phyloP scores from a whole-genome alignment of 2,113 vertebrate species.

The Bubo bubo region DNA sequence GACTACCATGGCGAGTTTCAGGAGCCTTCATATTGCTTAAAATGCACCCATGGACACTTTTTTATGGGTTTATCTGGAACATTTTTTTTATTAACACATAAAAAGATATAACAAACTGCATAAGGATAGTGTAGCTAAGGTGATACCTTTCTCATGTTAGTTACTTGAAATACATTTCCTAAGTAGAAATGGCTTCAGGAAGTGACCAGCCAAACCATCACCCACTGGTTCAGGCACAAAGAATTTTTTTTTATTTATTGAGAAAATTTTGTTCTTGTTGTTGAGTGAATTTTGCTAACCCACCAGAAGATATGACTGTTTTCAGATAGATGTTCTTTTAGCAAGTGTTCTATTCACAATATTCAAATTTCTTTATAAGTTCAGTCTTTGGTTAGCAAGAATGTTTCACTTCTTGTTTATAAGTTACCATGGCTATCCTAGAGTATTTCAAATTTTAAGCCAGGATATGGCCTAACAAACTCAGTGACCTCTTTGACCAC shows the following conservation, averaged over 20 bases:
- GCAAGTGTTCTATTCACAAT: neutral
- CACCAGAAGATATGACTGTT: neutral
- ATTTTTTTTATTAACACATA: neutral
- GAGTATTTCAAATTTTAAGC: neutral
- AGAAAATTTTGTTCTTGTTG: neutral
- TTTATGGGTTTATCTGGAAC: neutral
- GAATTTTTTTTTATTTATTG: neutral
- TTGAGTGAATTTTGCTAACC: neutral
- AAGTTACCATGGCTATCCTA: neutral
- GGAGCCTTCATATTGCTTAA: neutral
- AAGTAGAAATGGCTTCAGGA: neutral
- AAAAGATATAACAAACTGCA: neutral
- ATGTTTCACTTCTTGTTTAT: neutral
- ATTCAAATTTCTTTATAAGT: neutral
- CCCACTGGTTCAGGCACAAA: neutral
- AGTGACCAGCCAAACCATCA: neutral
- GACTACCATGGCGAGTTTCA: neutral
- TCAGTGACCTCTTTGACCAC: neutral
- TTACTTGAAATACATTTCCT: neutral
- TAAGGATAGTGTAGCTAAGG: neutral
- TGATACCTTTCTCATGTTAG: neutral
- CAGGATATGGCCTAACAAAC: neutral
- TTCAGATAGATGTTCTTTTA: neutral
- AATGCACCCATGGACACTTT: neutral
- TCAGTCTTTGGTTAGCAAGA: neutral